Conservation (phyloP, 2,113 vertebrate genomes). For the Pedetes capensis region DNA sequence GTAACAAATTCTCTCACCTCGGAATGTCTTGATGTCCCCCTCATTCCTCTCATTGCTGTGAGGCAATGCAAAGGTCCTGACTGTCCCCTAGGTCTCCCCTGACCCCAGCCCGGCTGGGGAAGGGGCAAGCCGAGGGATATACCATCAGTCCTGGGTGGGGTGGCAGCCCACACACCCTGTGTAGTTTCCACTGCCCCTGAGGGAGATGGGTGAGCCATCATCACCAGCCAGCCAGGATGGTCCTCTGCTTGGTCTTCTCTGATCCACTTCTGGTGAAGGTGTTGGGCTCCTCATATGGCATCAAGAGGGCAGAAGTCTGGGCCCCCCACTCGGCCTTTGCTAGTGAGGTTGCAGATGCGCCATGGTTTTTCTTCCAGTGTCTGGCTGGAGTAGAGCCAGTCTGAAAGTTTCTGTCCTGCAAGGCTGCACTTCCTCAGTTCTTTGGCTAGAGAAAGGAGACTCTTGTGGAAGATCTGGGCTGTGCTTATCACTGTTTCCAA, state of each 20-base stretch:
- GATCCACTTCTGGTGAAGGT: neutral
- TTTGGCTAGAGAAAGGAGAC: neutral
- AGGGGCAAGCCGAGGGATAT: no score
- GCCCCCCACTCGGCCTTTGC: neutral
- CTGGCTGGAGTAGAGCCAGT: neutral
- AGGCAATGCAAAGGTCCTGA: neutral
- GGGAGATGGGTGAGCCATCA: rapidly evolving
- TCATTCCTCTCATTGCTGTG: neutral
- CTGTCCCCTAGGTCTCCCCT: neutral
- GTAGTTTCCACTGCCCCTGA: neutral
- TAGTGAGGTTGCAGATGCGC: neutral
- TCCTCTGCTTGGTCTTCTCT: neutral
- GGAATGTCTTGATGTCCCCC: neutral
- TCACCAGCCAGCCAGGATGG: neutral
- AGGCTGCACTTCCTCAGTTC: neutral
- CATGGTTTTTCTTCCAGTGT: neutral
- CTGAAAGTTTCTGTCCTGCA: neutral
- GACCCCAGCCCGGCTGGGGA: neutral
- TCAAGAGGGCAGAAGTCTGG: neutral
- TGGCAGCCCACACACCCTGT: neutral
- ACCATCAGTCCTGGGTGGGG: neutral
- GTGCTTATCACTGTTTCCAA: neutral
- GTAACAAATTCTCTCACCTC: neutral
- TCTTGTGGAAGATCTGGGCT: neutral
- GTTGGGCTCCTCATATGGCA: neutral